Conservation (phyloP, 2,797 vertebrate species). For the Gadopsis marmoratus region DNA sequence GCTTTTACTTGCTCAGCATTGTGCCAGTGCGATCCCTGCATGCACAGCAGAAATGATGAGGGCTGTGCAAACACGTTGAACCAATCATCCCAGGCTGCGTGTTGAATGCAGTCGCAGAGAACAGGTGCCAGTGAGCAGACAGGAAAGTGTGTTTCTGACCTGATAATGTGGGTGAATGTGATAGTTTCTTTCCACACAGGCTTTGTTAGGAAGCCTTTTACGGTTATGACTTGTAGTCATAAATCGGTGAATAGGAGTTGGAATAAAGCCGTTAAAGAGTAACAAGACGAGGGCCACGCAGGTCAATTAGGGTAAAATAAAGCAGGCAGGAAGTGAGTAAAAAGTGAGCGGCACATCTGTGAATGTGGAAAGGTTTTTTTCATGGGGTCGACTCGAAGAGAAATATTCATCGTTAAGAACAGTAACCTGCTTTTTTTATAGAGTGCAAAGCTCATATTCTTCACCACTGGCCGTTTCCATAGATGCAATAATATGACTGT, state of each 20-base stretch:
- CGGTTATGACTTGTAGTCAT: slow-evolving; percentile 50
- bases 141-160: slow-evolving; percentile 56
- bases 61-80: slow-evolving; percentile 34
- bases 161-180: slow-evolving; percentile 53
- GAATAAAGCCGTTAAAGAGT: slow-evolving; percentile 61
- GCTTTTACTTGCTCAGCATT: slow-evolving; percentile 24
- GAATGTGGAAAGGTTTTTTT: slow-evolving; percentile 27
- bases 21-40: slow-evolving; percentile 29
- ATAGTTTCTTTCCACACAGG: slow-evolving; percentile 33
- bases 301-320: slow-evolving; percentile 63
- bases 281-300: slow-evolving; percentile 48
- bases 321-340: slow-evolving; percentile 53
- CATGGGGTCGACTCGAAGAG: slow-evolving; percentile 32
- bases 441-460: slow-evolving; percentile 2
- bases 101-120: slow-evolving; percentile 34
- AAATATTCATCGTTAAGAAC: slow-evolving; percentile 40
- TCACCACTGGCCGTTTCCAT: slow-evolving; percentile 8
- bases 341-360: slow-evolving; percentile 40
- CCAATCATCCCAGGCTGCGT: slow-evolving; percentile 36
- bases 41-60: slow-evolving; percentile 38
- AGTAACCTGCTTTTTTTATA: slow-evolving; percentile 15
- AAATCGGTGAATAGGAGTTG: slow-evolving; percentile 57
- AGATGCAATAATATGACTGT: slow-evolving; percentile 2
- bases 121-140: slow-evolving; percentile 37
- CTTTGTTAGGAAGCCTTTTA: slow-evolving; percentile 48